These are phyloP conservation scores for Jacana jacana DNA, from an alignment of 2,113 vertebrate species.

Conservation along the genomic window DNA sequence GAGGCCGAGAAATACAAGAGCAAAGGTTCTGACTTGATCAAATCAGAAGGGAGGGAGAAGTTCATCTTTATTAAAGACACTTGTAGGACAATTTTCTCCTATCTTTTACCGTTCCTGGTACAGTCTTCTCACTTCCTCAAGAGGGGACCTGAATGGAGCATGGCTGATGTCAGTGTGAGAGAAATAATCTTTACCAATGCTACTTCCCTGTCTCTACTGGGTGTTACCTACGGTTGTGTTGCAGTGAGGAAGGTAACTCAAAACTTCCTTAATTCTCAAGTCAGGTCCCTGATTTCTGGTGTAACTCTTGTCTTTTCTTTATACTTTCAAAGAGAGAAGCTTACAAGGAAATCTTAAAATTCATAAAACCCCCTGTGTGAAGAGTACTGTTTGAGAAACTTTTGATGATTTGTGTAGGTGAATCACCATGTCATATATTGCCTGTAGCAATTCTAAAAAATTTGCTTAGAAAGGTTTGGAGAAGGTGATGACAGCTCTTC, in stretches of 20 bases:
- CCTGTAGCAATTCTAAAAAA: background rate
- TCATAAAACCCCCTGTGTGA: background rate
- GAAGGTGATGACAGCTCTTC: background rate
- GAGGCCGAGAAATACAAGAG: background rate
- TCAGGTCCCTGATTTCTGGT: background rate
- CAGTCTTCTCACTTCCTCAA: background rate
- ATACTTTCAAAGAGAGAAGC: background rate
- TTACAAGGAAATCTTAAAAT: background rate
- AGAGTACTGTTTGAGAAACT: background rate
- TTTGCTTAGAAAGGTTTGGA: background rate
- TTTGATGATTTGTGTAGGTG: background rate
- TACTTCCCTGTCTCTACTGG: background rate
- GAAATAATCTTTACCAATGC: background rate
- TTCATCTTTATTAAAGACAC: background rate
- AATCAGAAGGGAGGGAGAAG: background rate
- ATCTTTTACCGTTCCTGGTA: background rate
- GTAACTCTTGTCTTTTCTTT: background rate
- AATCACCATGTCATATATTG: background rate
- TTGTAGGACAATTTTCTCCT: background rate
- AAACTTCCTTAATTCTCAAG: background rate
- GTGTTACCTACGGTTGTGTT: background rate
- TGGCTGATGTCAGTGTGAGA: background rate
- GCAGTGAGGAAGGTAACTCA: background rate
- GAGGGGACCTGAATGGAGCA: background rate
- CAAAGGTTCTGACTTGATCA: background rate